A percentile compares a stretch with the other conserved stretches of the same genome.
These are phyloP conservation scores for Gymnothorax javanicus DNA, from an alignment of 2,797 vertebrate genomes.

Conservation along the genomic window DNA sequence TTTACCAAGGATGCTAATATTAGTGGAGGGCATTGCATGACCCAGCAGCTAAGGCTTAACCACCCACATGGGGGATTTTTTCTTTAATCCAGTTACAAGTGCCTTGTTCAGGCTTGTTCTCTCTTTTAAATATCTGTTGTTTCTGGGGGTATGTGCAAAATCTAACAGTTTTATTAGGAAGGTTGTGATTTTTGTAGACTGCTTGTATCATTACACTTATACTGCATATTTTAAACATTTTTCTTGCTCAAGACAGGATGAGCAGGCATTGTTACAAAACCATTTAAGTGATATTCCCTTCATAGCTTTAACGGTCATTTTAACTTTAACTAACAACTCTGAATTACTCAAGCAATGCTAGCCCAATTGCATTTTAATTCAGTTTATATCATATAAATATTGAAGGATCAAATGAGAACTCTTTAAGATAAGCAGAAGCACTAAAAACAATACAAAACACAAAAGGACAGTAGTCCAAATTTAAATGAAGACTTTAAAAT, in stretches of 20 bases:
- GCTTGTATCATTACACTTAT: not conserved
- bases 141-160: not conserved
- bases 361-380: slow-evolving; percentile 27
- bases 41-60: not conserved
- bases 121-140: not conserved
- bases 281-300: not conserved
- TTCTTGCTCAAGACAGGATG: slow-evolving; percentile 19
- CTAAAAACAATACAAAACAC: no score
- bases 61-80: not conserved
- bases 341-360: not conserved
- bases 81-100: not conserved
- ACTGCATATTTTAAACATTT: not conserved
- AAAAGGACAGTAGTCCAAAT: no score
- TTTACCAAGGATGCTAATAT: no score
- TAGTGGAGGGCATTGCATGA: not conserved
- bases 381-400: slow-evolving; percentile 23
- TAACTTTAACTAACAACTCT: not conserved
- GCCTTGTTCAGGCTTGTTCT: not conserved
- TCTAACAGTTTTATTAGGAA: not conserved
- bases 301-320: not conserved
- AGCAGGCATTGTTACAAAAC: no score
- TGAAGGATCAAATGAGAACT: slow-evolving; percentile 26
- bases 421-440: not conserved
- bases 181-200: not conserved
- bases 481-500: not conserved